Base-by-base conservation (phyloP, 53 echinoderm and acorn worm species). In the Pentamera pediparva region DNA sequence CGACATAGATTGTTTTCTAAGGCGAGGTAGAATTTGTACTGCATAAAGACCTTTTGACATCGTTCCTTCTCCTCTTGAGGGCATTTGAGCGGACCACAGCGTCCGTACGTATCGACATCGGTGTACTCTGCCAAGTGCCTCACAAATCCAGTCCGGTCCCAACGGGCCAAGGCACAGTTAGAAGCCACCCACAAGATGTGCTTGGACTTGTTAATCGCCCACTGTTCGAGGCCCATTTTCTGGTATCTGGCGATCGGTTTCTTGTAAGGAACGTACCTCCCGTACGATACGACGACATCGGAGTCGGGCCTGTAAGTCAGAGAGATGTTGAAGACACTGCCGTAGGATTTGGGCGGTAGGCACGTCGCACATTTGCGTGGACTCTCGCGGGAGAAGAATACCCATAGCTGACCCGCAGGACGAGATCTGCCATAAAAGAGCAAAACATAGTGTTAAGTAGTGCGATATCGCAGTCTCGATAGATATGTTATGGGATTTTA, bases 1-100 rank as follows among this genome's bases (percentile, higher is more conserved):
- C 76, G 79, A 59, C 92, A 92, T 34, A 85, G 85, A 32, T 79
- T 86, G 59, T 92, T 92, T 36, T 92, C 92, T 17, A 92, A 37
- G 3, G 92, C 79, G 18, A 92, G 55, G 36, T 75, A 82, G 43
- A 92, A 92, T 52, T 92, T 92, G 37, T 89, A 89, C 4, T 59
- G 62, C 4, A 52, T 72, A 32, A 72, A 72, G 8, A 52, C 34
- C 31, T 53, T 53, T 1, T 72, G 52, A 25, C 73, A 72, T 32
- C 3, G 30, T 0, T 35, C 55, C 0, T 1, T 18, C 26, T 72
- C 21, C 20, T 67, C 67, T 20, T 20, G 25, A 2, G 83, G 79
- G 60, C 90, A 90, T 2, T 40, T 76, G 1, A 86, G 79, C 20
- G 75, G 70, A 2, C 90, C 90, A 29, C 90, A 90, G 1, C 57